Evolutionary conservation across 2,888 invertebrate genomes (phyloP).

Genomic region (Petrolisthes cinctipes): DNA sequence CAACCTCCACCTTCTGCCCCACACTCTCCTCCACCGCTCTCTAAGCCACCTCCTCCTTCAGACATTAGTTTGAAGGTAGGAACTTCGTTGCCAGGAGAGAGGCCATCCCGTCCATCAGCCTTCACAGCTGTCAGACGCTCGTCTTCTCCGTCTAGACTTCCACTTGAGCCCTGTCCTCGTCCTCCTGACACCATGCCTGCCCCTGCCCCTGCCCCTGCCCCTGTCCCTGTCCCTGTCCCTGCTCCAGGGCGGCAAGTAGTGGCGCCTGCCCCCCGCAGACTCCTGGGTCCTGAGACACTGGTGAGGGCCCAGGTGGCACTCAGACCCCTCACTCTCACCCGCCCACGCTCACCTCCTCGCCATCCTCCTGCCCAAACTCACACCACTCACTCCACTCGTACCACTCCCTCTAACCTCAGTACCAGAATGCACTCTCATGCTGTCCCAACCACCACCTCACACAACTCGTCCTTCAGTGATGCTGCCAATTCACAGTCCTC

Average conservation of each 20-base stretch:
- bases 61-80: slow-evolving; percentile 47
- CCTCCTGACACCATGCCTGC: slow-evolving; percentile 13
- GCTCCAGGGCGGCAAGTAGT: slow-evolving; percentile 19
- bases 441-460: background rate
- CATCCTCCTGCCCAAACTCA: background rate
- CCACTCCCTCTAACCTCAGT: background rate
- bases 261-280: slow-evolving; percentile 37
- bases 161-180: slow-evolving; percentile 27
- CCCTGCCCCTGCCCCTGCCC: background rate
- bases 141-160: slow-evolving; percentile 35
- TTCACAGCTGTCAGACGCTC: slow-evolving; percentile 47
- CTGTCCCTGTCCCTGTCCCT: background rate
- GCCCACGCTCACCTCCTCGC: slow-evolving; percentile 17
- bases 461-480: background rate
- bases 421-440: background rate
- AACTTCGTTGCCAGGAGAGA: slow-evolving; percentile 51
- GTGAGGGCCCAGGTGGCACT: slow-evolving; percentile 58
- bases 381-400: slow-evolving; percentile 1
- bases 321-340: slow-evolving; percentile 43
- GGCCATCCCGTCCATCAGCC: slow-evolving; percentile 41
- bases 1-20: slow-evolving; percentile 29
- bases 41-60: slow-evolving; percentile 21
- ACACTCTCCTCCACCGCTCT: slow-evolving; percentile 21
- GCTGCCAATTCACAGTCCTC: background rate
- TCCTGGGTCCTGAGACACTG: slow-evolving; percentile 43